Evolutionary conservation across 2,113 vertebrate species (phyloP).

Genomic region (Vombatus ursinus): DNA sequence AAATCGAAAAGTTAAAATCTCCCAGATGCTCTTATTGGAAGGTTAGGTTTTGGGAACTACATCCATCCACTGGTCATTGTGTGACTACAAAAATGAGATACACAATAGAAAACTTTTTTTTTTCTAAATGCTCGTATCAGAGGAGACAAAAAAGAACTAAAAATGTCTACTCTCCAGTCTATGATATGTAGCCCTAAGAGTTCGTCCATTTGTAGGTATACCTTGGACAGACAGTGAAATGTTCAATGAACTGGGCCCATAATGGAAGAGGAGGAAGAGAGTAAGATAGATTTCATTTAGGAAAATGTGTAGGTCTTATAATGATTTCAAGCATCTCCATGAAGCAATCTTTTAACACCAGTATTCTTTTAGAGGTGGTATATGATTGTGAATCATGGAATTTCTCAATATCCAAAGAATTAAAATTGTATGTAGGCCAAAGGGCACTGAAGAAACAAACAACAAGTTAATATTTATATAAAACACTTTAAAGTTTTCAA

Average conservation of each 20-base stretch:
- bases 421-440: background rate
- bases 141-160: background rate
- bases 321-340: background rate
- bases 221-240: background rate
- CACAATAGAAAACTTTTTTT: background rate
- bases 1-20: background rate
- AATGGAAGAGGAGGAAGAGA: background rate
- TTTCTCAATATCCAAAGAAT: background rate
- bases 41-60: background rate
- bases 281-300: background rate
- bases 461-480: background rate
- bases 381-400: background rate
- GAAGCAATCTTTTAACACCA: background rate
- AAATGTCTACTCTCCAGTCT: background rate
- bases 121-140: background rate
- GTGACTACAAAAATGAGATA: background rate
- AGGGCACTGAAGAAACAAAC: background rate
- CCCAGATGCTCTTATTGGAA: background rate
- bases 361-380: background rate
- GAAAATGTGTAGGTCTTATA: background rate
- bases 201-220: background rate
- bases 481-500: background rate
- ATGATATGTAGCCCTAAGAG: background rate
- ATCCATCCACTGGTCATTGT: background rate
- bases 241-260: background rate